phyloP scores from a whole-genome alignment of 2,113 vertebrate species.

The Chlamydotis undulata region DNA sequence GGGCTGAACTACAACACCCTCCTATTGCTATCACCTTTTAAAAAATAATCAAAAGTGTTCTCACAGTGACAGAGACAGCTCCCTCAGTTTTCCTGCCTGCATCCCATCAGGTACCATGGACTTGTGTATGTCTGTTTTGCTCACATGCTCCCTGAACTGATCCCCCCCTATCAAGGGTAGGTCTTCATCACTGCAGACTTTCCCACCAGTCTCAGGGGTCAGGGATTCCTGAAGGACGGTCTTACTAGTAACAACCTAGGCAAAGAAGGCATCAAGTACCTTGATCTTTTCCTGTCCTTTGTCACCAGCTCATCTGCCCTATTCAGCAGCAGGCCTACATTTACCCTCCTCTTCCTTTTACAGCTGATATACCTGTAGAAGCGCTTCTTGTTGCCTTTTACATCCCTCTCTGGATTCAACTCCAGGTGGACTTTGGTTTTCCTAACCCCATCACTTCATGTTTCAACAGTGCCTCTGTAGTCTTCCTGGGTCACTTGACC shows the following conservation, averaged over 20 bases:
- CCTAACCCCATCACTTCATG: not conserved
- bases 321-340: not conserved
- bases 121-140: not conserved
- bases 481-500: not conserved
- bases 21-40: not conserved
- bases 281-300: not conserved
- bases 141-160: not conserved
- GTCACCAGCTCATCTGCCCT: not conserved
- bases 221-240: not conserved
- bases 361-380: not conserved
- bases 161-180: not conserved
- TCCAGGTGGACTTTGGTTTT: not conserved
- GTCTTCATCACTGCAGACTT: not conserved
- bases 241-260: not conserved
- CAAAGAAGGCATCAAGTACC: not conserved
- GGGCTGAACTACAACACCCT: too few relatives aligned
- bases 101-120: not conserved
- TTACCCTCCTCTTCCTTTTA: not conserved
- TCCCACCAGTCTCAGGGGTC: not conserved
- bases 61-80: not conserved
- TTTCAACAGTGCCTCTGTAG: not conserved
- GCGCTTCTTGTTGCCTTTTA: not conserved
- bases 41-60: not conserved
- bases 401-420: not conserved
- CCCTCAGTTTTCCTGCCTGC: not conserved